These are phyloP conservation scores for Astropecten irregularis DNA, from an alignment of 53 echinoderm and acorn worm genomes.

Conservation along the genomic window DNA sequence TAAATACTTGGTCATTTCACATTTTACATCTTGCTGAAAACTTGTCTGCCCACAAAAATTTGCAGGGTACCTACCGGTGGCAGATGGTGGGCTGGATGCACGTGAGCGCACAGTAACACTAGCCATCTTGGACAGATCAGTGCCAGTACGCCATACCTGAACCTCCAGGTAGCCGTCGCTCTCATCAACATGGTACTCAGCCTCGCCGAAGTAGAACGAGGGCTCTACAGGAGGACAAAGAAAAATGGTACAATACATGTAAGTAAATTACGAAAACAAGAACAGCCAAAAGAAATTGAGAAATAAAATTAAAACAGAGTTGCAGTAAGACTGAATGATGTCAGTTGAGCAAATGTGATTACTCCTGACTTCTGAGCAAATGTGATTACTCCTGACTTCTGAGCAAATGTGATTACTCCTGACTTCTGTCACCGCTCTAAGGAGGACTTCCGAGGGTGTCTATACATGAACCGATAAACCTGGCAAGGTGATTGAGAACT, in stretches of 20 bases:
- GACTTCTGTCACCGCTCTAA: not conserved
- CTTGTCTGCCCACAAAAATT: no score
- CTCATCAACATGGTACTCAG: slow-evolving; percentile 79
- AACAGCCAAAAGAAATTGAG: no score
- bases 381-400: no score
- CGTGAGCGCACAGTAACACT: slow-evolving; percentile 92
- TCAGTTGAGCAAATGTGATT: no score
- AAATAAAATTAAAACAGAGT: no score
- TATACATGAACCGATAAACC: not conserved
- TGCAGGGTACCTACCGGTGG: slow-evolving; percentile 90
- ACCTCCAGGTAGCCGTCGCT: slow-evolving; percentile 84
- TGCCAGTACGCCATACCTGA: slow-evolving; percentile 94
- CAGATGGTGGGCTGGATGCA: slow-evolving; percentile 76
- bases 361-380: no score
- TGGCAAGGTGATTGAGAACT: not conserved
- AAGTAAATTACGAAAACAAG: no score
- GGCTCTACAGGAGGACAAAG: slow-evolving; percentile 65
- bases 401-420: not conserved
- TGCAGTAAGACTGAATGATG: no score
- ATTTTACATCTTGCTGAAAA: no score
- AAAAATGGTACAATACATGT: not conserved
- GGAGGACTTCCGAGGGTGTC: not conserved
- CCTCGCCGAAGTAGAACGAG: slow-evolving; percentile 95
- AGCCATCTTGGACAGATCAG: slow-evolving; percentile 98
- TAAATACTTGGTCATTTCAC: no score